Evolutionary conservation across 2,797 vertebrate genomes (phyloP).

Genomic region (Emys orbicularis): DNA sequence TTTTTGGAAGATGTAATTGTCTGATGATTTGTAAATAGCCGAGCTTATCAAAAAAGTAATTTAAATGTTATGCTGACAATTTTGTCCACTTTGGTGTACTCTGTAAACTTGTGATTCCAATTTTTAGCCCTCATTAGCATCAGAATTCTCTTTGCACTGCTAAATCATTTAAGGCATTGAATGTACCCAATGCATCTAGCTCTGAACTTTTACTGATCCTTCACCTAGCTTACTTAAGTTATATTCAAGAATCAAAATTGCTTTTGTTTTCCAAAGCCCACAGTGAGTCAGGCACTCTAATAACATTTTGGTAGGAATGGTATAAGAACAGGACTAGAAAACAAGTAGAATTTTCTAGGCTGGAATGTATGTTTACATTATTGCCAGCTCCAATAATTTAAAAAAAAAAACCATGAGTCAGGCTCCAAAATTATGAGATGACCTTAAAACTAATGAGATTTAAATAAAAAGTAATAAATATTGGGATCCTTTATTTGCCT

Average conservation of each 20-base stretch:
- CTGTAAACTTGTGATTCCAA: slow-evolving; percentile 81
- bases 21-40: slow-evolving; percentile 89
- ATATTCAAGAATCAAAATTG: not conserved
- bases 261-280: not conserved
- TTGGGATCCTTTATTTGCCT: rapidly evolving
- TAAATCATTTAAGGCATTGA: slow-evolving; percentile 73
- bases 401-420: rapidly evolving
- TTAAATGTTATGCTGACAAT: slow-evolving; percentile 87
- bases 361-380: not conserved
- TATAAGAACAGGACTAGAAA: not conserved
- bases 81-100: slow-evolving; percentile 83
- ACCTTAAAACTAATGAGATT: not conserved
- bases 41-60: slow-evolving; percentile 87
- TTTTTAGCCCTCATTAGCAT: slow-evolving; percentile 83
- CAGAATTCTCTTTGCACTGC: slow-evolving; percentile 77
- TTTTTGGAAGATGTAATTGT: slow-evolving; percentile 89
- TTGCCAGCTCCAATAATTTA: not conserved
- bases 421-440: not conserved
- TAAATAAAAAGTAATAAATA: not conserved
- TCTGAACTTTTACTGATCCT: slow-evolving; percentile 69
- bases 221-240: not conserved
- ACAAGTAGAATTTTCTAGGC: not conserved
- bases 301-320: not conserved
- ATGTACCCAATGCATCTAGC: slow-evolving; percentile 42
- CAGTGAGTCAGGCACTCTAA: not conserved